Percentiles rank a stretch among this genome's conserved stretches.
phyloP scores from a whole-genome alignment of 2,113 vertebrate species.

The Pelmatolapia mariae region DNA sequence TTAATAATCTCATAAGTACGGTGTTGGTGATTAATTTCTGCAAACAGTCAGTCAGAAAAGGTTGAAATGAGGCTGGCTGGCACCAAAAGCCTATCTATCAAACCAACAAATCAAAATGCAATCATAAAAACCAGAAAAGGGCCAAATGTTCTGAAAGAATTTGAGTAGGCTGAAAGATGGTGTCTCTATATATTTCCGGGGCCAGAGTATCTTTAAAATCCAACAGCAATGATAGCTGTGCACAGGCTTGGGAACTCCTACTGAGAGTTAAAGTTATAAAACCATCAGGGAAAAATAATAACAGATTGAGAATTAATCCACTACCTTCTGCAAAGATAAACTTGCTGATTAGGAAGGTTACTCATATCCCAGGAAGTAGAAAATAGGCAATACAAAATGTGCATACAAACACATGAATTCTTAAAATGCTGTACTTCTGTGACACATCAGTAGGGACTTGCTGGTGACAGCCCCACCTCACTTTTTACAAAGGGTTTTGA shows the following conservation, averaged over 20 bases:
- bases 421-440: conserved; percentile 16
- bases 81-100: conserved; percentile 30
- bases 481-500: conserved; percentile 41
- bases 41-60: conserved; percentile 16
- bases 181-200: conserved; percentile 8
- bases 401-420: conserved; percentile 49
- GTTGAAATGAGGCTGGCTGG: conserved; percentile 33
- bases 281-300: background rate
- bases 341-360: background rate
- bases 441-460: conserved; percentile 32
- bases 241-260: background rate
- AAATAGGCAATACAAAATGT: conserved; percentile 21
- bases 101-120: conserved; percentile 47
- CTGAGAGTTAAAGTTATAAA: background rate
- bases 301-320: background rate
- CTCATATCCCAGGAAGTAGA: background rate
- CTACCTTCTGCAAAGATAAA: background rate
- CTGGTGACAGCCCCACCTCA: conserved; percentile 47
- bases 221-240: background rate
- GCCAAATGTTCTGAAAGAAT: background rate
- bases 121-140: conserved; percentile 23
- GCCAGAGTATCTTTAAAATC: background rate
- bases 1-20: conserved; percentile 52
- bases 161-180: background rate
- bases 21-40: conserved; percentile 42